phyloP scores from a whole-genome alignment of 2,113 vertebrate genomes.

The Phalacrocorax carbo region DNA sequence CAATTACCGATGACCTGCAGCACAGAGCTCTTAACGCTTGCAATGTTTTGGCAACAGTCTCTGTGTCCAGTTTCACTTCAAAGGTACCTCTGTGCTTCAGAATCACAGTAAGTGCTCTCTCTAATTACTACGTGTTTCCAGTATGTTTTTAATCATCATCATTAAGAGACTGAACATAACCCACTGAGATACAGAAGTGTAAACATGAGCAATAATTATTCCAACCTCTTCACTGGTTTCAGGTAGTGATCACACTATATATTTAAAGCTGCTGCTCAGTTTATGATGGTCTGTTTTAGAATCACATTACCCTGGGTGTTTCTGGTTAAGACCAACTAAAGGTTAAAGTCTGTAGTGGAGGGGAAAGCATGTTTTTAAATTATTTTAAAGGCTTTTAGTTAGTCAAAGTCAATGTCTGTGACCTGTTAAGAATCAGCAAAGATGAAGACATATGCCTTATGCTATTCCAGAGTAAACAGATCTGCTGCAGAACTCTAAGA shows the following conservation, averaged over 20 bases:
- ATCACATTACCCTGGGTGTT: not conserved
- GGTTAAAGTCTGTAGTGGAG: not conserved
- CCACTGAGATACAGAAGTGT: constrained; percentile 14
- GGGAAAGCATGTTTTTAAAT: not conserved
- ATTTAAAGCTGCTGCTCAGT: not conserved
- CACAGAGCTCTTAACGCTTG: not conserved
- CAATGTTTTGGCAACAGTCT: not conserved
- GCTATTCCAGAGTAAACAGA: constrained; percentile 18
- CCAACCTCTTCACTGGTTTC: not conserved
- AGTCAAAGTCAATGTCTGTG: constrained; percentile 12
- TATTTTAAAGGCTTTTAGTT: constrained; percentile 39
- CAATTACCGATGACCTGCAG: not conserved
- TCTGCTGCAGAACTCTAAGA: not conserved
- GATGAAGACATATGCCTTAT: constrained; percentile 44
- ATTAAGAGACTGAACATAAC: constrained; percentile 16
- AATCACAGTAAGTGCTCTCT: not conserved
- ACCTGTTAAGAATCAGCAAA: constrained; percentile 30
- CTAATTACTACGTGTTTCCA: constrained; percentile 13
- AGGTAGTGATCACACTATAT: not conserved
- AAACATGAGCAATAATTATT: constrained; percentile 43
- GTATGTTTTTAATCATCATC: constrained; percentile 45
- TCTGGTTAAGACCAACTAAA: constrained; percentile 2
- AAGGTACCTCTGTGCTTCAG: constrained; percentile 20
- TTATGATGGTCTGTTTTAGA: not conserved
- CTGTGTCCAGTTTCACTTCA: constrained; percentile 34